Evolutionary conservation across 2,797 vertebrate species (phyloP).

Genomic region (Onychomys leucogaster): DNA sequence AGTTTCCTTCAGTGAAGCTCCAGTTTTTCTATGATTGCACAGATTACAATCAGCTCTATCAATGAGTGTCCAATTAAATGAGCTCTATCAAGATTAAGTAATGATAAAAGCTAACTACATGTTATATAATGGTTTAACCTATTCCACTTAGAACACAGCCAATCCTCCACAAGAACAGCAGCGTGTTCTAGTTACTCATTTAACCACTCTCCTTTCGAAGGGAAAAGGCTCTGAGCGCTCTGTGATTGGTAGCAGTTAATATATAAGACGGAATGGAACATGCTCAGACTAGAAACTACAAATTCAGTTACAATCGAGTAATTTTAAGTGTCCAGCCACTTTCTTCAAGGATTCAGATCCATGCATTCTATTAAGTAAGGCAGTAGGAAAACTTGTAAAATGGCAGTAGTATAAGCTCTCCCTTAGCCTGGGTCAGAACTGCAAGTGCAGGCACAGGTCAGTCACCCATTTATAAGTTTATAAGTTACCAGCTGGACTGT

Average conservation of each 20-base stretch:
- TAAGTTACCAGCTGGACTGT: neutral
- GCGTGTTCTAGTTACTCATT: slow-evolving; percentile 85
- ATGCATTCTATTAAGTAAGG: slow-evolving; percentile 46
- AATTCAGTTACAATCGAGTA: slow-evolving; percentile 44
- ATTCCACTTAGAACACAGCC: slow-evolving; percentile 71
- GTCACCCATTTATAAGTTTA: slow-evolving; percentile 24
- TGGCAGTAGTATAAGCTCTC: neutral
- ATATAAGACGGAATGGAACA: slow-evolving; percentile 71
- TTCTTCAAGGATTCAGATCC: slow-evolving; percentile 45
- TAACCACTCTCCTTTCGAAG: slow-evolving; percentile 75
- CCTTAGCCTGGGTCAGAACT: slow-evolving; percentile 39
- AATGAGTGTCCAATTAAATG: slow-evolving; percentile 41
- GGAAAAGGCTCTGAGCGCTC: slow-evolving; percentile 70
- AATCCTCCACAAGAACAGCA: slow-evolving; percentile 77
- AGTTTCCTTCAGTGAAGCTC: slow-evolving; percentile 21
- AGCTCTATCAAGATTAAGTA: slow-evolving; percentile 50
- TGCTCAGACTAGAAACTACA: slow-evolving; percentile 47
- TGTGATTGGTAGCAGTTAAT: slow-evolving; percentile 79
- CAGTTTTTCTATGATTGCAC: neutral
- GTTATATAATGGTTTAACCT: slow-evolving; percentile 59
- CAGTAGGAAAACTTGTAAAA: slow-evolving; percentile 56
- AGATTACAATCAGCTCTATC: slow-evolving; percentile 42
- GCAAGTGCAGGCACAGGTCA: slow-evolving; percentile 29
- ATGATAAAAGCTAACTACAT: slow-evolving; percentile 25
- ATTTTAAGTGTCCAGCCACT: slow-evolving; percentile 55